Percentiles rank a stretch among this genome's conserved stretches.
These are phyloP conservation scores for Potamilus streckersoni DNA, from an alignment of 1,140 invertebrate species.

Conservation along the genomic window DNA sequence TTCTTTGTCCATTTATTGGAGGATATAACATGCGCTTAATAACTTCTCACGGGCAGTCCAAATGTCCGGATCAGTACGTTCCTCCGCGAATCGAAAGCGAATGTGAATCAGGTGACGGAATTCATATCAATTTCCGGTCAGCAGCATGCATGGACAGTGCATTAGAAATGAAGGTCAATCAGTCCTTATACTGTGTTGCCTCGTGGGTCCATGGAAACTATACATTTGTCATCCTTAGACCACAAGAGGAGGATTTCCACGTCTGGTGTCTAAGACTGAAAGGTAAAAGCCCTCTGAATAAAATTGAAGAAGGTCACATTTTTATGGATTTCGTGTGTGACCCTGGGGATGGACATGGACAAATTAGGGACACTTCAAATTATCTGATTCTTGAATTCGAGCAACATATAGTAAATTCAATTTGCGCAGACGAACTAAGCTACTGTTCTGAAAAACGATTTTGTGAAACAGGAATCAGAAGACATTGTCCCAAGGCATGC, in stretches of 20 bases:
- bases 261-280: slow-evolving; percentile 39
- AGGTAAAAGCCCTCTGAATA: slow-evolving; percentile 33
- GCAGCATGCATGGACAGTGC: slow-evolving; percentile 35
- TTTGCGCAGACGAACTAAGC: slow-evolving; percentile 43
- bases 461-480: slow-evolving; percentile 9
- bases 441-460: slow-evolving; percentile 23
- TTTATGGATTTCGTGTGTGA: slow-evolving; percentile 49
- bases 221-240: slow-evolving; percentile 46
- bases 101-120: slow-evolving; percentile 48
- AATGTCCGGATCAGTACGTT: slow-evolving; percentile 33
- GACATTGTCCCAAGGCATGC: slow-evolving; percentile 45
- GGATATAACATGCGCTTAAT: slow-evolving; percentile 48
- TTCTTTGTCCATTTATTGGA: slow-evolving; percentile 41
- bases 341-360: slow-evolving; percentile 25
- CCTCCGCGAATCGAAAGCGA: slow-evolving; percentile 50
- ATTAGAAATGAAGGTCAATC: slow-evolving; percentile 29
- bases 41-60: slow-evolving; percentile 32
- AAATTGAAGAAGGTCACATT: slow-evolving; percentile 41
- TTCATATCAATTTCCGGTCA: slow-evolving; percentile 43
- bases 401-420: slow-evolving; percentile 41
- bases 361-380: slow-evolving; percentile 33
- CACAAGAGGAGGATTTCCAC: slow-evolving; percentile 31
- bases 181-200: slow-evolving; percentile 41
- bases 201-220: slow-evolving; percentile 42
- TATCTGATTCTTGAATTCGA: slow-evolving; percentile 37